phyloP scores from a whole-genome alignment of 2,797 vertebrate genomes.

The Takifugu ocellatus region DNA sequence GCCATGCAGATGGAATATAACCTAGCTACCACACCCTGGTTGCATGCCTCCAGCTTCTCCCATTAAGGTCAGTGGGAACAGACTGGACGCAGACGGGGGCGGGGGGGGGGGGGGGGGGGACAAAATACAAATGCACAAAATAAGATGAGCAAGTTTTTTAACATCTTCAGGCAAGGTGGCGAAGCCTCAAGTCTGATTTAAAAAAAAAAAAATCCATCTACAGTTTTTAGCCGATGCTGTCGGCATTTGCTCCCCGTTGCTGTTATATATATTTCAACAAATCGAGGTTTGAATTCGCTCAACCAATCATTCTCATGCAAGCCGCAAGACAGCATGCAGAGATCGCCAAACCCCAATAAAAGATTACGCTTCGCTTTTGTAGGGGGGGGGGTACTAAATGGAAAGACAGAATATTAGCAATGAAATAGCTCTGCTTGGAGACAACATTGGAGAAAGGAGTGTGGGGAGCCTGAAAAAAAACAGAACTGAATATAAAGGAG shows the following conservation, averaged over 20 bases:
- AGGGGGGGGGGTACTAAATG: slow-evolving; percentile 62
- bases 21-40: slow-evolving; percentile 58
- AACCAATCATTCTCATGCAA: slow-evolving; percentile 47
- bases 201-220: neutral
- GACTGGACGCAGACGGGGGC: slow-evolving; percentile 48
- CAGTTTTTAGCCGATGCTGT: slow-evolving; percentile 12
- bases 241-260: slow-evolving; percentile 18
- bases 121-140: slow-evolving; percentile 40
- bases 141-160: slow-evolving; percentile 25
- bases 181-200: no score
- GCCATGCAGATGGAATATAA: slow-evolving; percentile 53
- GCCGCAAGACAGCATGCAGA: slow-evolving; percentile 54
- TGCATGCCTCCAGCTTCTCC: slow-evolving; percentile 51
- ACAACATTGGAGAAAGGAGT: slow-evolving; percentile 74
- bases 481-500: slow-evolving; percentile 77
- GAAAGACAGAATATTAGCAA: slow-evolving; percentile 75
- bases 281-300: slow-evolving; percentile 41
- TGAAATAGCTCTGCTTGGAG: slow-evolving; percentile 76
- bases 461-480: slow-evolving; percentile 72
- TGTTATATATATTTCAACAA: slow-evolving; percentile 35
- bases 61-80: slow-evolving; percentile 49
- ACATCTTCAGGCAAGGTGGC: slow-evolving; percentile 23
- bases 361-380: slow-evolving; percentile 63
- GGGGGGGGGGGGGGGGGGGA: slow-evolving; percentile 35
- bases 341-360: slow-evolving; percentile 70